Conservation (phyloP, 2,113 vertebrate species). For the Phaethornis superciliosus region DNA sequence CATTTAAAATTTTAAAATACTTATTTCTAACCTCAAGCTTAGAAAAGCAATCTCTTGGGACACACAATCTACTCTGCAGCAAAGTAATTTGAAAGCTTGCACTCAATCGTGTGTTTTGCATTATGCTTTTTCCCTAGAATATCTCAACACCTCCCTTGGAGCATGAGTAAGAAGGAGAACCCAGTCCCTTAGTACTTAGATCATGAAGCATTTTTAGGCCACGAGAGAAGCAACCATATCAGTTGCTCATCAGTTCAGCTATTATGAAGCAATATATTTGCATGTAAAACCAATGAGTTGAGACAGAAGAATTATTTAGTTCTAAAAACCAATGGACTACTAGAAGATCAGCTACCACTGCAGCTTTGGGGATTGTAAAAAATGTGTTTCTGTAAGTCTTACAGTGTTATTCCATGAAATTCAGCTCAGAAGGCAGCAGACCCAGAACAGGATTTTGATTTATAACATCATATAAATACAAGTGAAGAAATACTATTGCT, state of each 20-base stretch:
- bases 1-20: background rate
- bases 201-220: background rate
- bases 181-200: background rate
- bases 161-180: background rate
- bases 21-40: background rate
- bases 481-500: background rate
- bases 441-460: background rate
- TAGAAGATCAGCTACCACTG: background rate
- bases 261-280: background rate
- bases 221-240: background rate
- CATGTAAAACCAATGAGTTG: background rate
- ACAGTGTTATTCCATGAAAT: background rate
- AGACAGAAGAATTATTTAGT: background rate
- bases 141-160: background rate
- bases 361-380: background rate
- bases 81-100: background rate
- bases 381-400: background rate
- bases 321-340: background rate
- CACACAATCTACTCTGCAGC: background rate
- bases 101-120: background rate
- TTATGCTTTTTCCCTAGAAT: background rate
- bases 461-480: background rate
- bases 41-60: background rate
- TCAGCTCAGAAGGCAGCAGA: constrained; percentile 5
- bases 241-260: background rate